phyloP scores from a whole-genome alignment of 2,113 vertebrate species.

The Phylloscopus trochiloides region DNA sequence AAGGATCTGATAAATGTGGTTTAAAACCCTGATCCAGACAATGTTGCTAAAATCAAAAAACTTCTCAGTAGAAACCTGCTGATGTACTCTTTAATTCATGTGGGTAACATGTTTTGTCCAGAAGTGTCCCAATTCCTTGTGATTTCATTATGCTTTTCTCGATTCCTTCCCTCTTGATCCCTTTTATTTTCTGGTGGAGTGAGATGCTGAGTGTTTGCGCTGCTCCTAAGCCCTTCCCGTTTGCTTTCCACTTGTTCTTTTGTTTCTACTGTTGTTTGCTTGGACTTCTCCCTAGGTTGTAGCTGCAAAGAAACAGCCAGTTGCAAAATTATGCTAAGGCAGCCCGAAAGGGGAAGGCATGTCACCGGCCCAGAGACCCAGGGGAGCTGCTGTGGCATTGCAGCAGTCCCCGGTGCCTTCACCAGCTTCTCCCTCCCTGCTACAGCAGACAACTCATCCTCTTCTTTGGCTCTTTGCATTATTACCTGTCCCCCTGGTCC shows the following conservation, averaged over 20 bases:
- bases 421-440: not conserved
- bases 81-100: not conserved
- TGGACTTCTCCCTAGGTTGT: not conserved
- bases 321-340: not conserved
- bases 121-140: not conserved
- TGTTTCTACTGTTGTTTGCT: not conserved
- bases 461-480: not conserved
- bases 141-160: not conserved
- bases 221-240: not conserved
- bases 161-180: not conserved
- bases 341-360: not conserved
- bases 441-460: not conserved
- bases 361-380: not conserved
- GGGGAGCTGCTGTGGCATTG: not conserved
- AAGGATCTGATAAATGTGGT: not conserved
- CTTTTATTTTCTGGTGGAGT: fast-evolving
- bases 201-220: fast-evolving
- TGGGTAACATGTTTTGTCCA: not conserved
- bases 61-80: not conserved
- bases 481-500: fast-evolving
- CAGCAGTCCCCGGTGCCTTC: not conserved
- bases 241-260: not conserved
- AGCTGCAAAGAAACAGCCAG: not conserved
- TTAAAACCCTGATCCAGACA: not conserved
- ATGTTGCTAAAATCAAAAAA: not conserved